Evolutionary conservation across 2,888 invertebrate genomes (phyloP), one percentile per base, ranked within the genome.

Genomic region (Oasisia sp.): DNA sequence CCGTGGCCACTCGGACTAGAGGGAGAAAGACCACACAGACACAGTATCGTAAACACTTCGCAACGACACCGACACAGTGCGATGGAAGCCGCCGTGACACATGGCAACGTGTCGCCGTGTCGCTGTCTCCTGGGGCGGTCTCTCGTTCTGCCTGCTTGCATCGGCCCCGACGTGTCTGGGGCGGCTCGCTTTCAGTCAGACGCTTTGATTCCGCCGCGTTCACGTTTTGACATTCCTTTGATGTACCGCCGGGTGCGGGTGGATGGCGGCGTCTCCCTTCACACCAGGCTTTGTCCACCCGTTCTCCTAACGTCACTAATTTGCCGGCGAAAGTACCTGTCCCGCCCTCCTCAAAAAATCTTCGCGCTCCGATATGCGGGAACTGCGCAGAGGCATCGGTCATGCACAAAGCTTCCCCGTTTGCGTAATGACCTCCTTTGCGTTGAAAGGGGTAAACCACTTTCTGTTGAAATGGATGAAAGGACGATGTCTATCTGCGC

Each of bases 271-370:
- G 74, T 19, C 74, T 74, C 74, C 27, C 74, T 27, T 7, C 74
- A n/a, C 74, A 74, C 74, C 7, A n/a, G 5, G 7, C 74, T 74
- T 74, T 74, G 74, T 74, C 74, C 74, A 74, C 27, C 27, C 74
- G 0, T 74, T 74, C 27, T 74, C 74, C 74, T 74, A 19, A 27
- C 74, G 74, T 27, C 74, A 74, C 74, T 74, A 74, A 74, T 74
- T 74, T 74, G 27, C 74, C n/a, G 7, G 74, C 27, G 74, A 74
- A 74, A 74, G 74, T 74, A 27, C 14, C 74, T 7, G 74, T 74
- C 74, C 74, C 74, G 74, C 74, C n/a, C 74, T 74, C n/a, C 74
- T 27, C 74, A 74, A 74, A 74, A 74, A 74, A 74, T n/a, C 74
- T 74, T 74, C 74, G 74, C 74, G 74, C 74, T 27, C 74, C 27